phyloP scores from a whole-genome alignment of 1,140 invertebrate genomes.

The Macrostomum lignano region DNA sequence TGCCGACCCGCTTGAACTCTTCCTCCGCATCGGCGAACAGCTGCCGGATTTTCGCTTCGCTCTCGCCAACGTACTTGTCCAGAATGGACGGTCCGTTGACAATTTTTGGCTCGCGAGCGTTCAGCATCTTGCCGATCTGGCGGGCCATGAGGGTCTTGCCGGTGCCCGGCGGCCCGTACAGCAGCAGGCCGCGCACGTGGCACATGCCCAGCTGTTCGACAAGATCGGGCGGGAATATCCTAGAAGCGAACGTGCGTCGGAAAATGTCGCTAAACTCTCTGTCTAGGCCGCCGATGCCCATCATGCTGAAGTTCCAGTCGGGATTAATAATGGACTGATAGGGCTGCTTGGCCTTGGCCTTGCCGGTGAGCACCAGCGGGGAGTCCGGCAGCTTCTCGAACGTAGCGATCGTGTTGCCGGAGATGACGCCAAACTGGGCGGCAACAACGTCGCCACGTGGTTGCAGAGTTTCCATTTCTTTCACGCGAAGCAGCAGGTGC shows the following conservation, averaged over 20 bases:
- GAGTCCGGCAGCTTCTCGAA: slow-evolving; percentile 66
- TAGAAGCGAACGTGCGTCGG: slow-evolving; percentile 77
- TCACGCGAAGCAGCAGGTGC: no score
- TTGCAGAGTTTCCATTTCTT: no score
- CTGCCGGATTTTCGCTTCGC: slow-evolving; percentile 79
- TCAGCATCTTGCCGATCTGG: slow-evolving; percentile 82
- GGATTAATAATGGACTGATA: slow-evolving; percentile 45
- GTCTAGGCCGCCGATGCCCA: slow-evolving; percentile 92
- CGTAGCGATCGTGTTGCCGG: slow-evolving; percentile 52
- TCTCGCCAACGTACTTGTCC: slow-evolving; percentile 99
- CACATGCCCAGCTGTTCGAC: slow-evolving; percentile 80
- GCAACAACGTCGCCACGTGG: no score
- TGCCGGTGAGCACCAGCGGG: slow-evolving; percentile 26
- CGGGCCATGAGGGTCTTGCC: slow-evolving; percentile 92
- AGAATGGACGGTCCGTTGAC: slow-evolving; percentile 98
- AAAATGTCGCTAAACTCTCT: slow-evolving; percentile 94
- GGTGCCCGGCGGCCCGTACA: slow-evolving; percentile 85
- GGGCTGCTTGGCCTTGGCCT: slow-evolving; percentile 9
- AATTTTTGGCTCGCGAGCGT: slow-evolving; percentile 90
- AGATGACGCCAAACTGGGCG: slow-evolving; percentile 16
- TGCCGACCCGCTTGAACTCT: slow-evolving; percentile 58
- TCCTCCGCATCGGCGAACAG: slow-evolving; percentile 95
- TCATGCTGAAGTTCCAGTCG: slow-evolving; percentile 92
- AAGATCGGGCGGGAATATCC: slow-evolving; percentile 86
- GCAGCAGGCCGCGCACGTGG: slow-evolving; percentile 71